phyloP scores from a whole-genome alignment of 1,140 invertebrate species.

The Pomacea maculata region DNA sequence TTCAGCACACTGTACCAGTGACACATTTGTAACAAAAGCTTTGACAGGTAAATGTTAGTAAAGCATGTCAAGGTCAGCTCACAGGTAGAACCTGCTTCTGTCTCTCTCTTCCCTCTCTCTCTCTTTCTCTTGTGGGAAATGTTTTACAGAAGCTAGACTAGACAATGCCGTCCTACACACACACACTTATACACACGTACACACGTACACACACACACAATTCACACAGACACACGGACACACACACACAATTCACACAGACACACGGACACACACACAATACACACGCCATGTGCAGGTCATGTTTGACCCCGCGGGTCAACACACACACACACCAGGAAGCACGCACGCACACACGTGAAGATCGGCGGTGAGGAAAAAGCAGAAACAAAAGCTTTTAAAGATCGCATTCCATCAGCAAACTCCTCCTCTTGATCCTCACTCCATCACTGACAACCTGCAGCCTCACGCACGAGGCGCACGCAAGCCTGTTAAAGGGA shows the following conservation, averaged over 20 bases:
- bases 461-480: no score
- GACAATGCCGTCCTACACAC: neutral
- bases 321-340: no score
- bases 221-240: neutral
- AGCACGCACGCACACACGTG: neutral
- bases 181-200: neutral
- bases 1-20: no score
- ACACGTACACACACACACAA: no score
- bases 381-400: neutral
- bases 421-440: neutral
- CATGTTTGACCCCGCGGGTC: no score
- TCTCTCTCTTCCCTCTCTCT: neutral
- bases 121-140: neutral
- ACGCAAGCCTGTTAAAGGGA: no score
- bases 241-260: neutral
- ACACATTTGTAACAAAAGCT: no score
- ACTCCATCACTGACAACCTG: neutral
- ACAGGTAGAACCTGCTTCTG: no score
- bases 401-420: neutral
- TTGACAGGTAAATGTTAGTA: no score
- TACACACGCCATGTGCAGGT: no score
- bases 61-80: no score
- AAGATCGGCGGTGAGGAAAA: neutral
- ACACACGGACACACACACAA: neutral
- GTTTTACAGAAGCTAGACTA: neutral